These are phyloP conservation scores for Vimba vimba DNA, from an alignment of 2,113 vertebrate species.

Conservation along the genomic window DNA sequence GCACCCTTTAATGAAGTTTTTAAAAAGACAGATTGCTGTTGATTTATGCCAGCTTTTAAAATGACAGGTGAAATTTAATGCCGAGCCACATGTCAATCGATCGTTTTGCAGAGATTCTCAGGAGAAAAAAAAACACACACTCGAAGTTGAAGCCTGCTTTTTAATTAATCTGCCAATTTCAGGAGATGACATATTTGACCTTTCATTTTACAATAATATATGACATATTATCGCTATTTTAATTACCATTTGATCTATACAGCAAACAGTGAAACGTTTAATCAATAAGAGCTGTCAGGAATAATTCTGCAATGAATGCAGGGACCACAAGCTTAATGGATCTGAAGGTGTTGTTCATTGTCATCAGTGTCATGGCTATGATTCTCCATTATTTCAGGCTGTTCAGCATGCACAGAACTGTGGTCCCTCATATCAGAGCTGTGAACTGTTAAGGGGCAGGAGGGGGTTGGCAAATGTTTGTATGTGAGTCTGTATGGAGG, in stretches of 20 bases:
- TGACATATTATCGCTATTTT: conserved; percentile 74
- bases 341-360: conserved; percentile 6
- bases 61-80: conserved; percentile 1
- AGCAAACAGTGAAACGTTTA: conserved; percentile 77
- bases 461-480: conserved; percentile 26
- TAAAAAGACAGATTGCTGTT: background rate
- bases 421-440: background rate
- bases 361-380: conserved; percentile 19
- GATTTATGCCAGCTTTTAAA: background rate
- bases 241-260: conserved; percentile 78
- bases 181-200: conserved; percentile 65
- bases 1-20: background rate
- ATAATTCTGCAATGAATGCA: conserved; percentile 73
- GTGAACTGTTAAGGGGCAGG: conserved; percentile 8
- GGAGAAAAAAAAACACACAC: background rate
- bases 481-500: conserved; percentile 35
- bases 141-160: conserved; percentile 15
- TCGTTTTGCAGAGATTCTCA: background rate
- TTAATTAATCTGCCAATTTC: conserved; percentile 31
- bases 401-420: conserved; percentile 5
- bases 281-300: conserved; percentile 78
- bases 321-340: conserved; percentile 62
- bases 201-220: conserved; percentile 69
- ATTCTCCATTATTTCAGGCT: conserved; percentile 42
- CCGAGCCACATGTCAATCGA: background rate